phyloP scores from a whole-genome alignment of 2,113 vertebrate species.

The Tor tambroides region DNA sequence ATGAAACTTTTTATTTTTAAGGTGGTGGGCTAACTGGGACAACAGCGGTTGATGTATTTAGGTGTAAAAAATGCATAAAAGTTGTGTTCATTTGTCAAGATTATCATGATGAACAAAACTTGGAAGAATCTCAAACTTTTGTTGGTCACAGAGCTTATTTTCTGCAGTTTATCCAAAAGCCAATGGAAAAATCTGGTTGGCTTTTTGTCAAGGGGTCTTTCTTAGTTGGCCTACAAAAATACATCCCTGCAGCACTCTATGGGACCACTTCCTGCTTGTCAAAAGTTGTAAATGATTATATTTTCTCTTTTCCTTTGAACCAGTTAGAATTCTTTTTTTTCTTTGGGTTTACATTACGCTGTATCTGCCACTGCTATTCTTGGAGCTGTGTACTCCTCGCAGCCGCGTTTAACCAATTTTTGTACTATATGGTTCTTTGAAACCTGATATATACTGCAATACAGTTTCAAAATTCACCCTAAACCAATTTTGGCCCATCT shows the following conservation, averaged over 20 bases:
- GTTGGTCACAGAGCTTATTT: background rate
- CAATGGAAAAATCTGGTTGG: background rate
- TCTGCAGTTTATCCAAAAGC: background rate
- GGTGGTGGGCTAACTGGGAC: too few species aligned
- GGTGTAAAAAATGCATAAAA: background rate
- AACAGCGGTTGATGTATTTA: background rate
- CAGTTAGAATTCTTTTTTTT: background rate
- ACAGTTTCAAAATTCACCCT: background rate
- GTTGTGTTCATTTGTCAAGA: background rate
- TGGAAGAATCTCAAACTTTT: background rate
- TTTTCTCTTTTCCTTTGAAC: background rate
- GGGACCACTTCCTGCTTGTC: background rate
- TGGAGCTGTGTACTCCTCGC: too few species aligned
- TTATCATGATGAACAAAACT: background rate
- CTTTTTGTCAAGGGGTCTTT: background rate
- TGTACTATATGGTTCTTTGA: background rate
- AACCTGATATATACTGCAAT: background rate
- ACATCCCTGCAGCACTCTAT: background rate
- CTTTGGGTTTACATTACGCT: background rate
- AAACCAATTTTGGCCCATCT: background rate
- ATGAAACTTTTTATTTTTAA: too few species aligned
- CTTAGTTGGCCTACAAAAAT: background rate
- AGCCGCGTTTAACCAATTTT: background rate
- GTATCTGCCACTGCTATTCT: background rate
- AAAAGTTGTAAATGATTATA: background rate